Base-by-base conservation (phyloP, 2,797 vertebrate genomes). In the Pseudochromis fuscus region DNA sequence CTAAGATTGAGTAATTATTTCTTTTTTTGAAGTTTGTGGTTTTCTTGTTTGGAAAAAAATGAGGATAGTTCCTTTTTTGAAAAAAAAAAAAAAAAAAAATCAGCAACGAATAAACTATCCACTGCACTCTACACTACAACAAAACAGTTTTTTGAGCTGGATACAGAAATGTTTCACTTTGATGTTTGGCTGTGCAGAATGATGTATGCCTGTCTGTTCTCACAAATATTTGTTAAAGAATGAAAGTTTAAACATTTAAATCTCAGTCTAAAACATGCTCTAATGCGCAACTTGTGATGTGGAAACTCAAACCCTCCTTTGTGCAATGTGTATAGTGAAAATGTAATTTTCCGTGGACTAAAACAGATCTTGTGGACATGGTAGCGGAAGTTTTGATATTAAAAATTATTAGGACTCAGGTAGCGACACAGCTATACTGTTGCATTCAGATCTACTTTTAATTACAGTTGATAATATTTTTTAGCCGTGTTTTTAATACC, bases 1-100 rank as follows among this genome's bases (percentile, higher is more conserved):
- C 87, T 81, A 66, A 79, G 79, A 91, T 93, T 93, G 91, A 89
- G 91, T 86, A 93, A 93, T 87, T 81, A 86, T 88, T 89, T 49
- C 60, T 83, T 87, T 92, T 92, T 90, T 91, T 74, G 33, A 84
- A 88, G 75, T 63, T 85, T 92, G 89, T 23, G 91, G 91, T 92
- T 93, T 92, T 77, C 62, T 75, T 76, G 51, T 77, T 83, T 85
- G 86, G 81, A 85, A 88, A 90, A 83, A 81, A 80, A 81, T 0
- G 31, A 28, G 71, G 62, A 81, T 80, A 56, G 81, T 91, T 90
- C 90, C 88, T 53, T 63, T 71, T 82, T 83, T 87, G 62, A 11
- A 16, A 65, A 49, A 50, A 55, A n/a, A n/a, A n/a, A n/a, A n/a
- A n/a, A n/a, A n/a, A n/a, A n/a, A n/a, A n/a, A n/a, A n/a, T n/a